Conservation (phyloP, 1,140 invertebrate genomes). For the Cryptotermes secundus region DNA sequence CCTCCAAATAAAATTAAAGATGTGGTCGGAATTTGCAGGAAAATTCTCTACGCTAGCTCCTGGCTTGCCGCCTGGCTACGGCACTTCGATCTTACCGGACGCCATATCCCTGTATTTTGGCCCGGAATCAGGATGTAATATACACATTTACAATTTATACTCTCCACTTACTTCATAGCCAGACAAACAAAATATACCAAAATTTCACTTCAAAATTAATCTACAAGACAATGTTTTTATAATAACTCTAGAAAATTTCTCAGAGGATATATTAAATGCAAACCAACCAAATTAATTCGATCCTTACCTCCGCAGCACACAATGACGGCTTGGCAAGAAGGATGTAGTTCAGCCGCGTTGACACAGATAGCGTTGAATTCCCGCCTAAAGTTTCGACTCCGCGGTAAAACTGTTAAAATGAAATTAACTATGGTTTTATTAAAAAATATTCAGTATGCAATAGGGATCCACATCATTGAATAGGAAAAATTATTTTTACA, state of each 20-base stretch:
- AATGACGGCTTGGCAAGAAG: conserved; percentile 31
- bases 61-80: conserved; percentile 25
- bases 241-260: conserved; percentile 25
- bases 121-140: background rate
- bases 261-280: conserved; percentile 23
- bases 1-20: conserved; percentile 32
- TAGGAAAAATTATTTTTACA: background rate
- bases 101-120: conserved; percentile 31
- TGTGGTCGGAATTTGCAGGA: background rate
- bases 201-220: conserved; percentile 33
- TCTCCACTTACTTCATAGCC: conserved; percentile 2
- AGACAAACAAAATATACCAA: conserved; percentile 27
- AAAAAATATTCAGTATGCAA: background rate
- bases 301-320: background rate
- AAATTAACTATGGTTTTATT: conserved; percentile 14
- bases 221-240: conserved; percentile 24
- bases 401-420: background rate
- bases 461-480: background rate
- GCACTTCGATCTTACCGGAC: conserved; percentile 32
- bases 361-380: conserved; percentile 33
- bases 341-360: conserved; percentile 34
- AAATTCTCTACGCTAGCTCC: conserved; percentile 10
- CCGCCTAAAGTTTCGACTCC: conserved; percentile 29
- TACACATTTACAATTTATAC: conserved; percentile 28
- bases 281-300: conserved; percentile 22